These are phyloP conservation scores for Nannospalax galili DNA, from an alignment of 2,113 vertebrate species.

Conservation along the genomic window DNA sequence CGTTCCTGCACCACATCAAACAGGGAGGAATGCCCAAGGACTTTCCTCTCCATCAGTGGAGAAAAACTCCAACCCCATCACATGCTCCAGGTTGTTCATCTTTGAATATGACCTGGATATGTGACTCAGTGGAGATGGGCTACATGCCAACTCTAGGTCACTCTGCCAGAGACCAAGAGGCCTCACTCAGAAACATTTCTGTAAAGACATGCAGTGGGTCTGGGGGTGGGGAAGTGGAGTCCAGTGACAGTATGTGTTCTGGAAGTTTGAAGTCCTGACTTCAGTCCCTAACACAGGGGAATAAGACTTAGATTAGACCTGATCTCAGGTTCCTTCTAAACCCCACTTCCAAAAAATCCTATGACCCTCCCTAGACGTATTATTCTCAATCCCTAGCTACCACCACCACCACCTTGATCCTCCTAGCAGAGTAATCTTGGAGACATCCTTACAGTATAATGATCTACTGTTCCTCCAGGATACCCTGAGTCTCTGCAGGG, in stretches of 20 bases:
- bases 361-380: not conserved
- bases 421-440: not conserved
- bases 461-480: not conserved
- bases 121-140: not conserved
- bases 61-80: not conserved
- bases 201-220: not conserved
- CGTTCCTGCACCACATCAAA: not conserved
- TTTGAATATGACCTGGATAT: not conserved
- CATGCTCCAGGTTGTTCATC: not conserved
- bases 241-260: no score
- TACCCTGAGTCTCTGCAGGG: not conserved
- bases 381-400: not conserved
- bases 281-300: not conserved
- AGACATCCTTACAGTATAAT: accelerated
- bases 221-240: no score
- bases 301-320: not conserved
- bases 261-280: not conserved
- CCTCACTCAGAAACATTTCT: not conserved
- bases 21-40: not conserved
- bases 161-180: not conserved
- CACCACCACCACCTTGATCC: not conserved
- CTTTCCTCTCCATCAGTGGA: slow-evolving; percentile 5
- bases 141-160: not conserved
- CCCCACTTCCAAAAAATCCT: not conserved
- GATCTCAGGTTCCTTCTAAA: not conserved